phyloP scores from a whole-genome alignment of 2,888 invertebrate genomes.

The Laspeyria flexula region DNA sequence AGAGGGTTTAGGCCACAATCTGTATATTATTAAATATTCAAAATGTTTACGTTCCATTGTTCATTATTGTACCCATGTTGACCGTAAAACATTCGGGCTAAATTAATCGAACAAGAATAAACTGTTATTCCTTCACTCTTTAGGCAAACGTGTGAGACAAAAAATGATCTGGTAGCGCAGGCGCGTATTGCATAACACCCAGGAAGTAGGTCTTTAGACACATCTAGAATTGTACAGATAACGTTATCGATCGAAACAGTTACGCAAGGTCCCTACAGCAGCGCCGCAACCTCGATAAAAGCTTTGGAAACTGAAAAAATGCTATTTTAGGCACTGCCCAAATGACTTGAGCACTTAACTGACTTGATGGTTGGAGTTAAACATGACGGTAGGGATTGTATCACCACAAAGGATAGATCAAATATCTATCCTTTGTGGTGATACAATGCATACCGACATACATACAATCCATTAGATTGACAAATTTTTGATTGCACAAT shows the following conservation, averaged over 20 bases:
- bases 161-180: constrained; percentile 23
- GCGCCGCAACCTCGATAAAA: background rate
- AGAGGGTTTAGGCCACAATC: too few relatives aligned
- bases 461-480: too few relatives aligned
- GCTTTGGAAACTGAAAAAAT: background rate
- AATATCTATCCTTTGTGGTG: too few relatives aligned
- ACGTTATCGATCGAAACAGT: constrained; percentile 32
- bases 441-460: too few relatives aligned
- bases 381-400: too few relatives aligned
- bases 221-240: constrained; percentile 38
- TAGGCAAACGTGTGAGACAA: background rate
- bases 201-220: constrained; percentile 31
- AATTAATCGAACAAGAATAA: constrained; percentile 1
- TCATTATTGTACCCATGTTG: background rate
- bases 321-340: background rate
- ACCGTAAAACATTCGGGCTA: background rate
- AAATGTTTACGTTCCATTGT: background rate
- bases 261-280: constrained; percentile 27
- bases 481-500: too few relatives aligned
- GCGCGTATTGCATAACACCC: constrained; percentile 44
- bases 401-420: too few relatives aligned
- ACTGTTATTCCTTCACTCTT: background rate
- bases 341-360: too few relatives aligned
- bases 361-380: too few relatives aligned
- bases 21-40: too few relatives aligned